phyloP scores from a whole-genome alignment of 2,888 invertebrate genomes.

The Volucella bombylans region DNA sequence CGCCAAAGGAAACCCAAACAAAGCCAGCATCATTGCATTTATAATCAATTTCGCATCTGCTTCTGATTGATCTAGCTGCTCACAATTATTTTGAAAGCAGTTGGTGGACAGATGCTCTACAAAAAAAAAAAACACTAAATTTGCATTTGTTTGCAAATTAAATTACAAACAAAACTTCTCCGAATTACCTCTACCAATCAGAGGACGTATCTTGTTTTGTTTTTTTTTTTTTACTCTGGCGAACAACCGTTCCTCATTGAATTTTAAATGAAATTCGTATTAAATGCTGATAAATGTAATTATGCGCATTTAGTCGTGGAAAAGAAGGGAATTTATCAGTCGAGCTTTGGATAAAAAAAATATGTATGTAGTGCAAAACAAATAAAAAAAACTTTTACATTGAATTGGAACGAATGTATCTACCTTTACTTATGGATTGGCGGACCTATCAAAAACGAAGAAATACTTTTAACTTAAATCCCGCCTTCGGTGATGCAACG shows the following conservation, averaged over 20 bases:
- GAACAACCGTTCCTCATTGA: conserved; percentile 56
- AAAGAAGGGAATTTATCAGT: conserved; percentile 37
- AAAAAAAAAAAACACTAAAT: conserved; percentile 22
- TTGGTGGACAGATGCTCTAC: neutral
- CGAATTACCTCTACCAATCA: conserved; percentile 30
- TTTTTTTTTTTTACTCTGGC: conserved; percentile 23
- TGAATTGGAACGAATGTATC: neutral
- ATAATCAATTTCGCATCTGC: conserved; percentile 9
- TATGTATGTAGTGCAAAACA: conserved; percentile 34
- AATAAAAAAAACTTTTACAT: neutral
- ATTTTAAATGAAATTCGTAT: conserved; percentile 70
- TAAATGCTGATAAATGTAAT: conserved; percentile 71
- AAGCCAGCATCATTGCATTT: neutral
- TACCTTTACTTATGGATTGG: neutral
- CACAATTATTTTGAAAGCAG: conserved; percentile 37
- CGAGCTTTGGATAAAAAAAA: conserved; percentile 23
- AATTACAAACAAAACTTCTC: conserved; percentile 46
- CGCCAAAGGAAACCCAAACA: too few relatives aligned
- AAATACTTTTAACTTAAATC: conserved; percentile 59
- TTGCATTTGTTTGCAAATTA: conserved; percentile 55
- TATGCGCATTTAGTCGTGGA: conserved; percentile 69
- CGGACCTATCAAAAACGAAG: neutral
- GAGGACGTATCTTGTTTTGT: conserved; percentile 6
- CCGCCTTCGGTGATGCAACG: conserved; percentile 49
- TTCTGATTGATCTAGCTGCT: conserved; percentile 35